Evolutionary conservation across 2,888 invertebrate species (phyloP), one percentile per base, ranked within the genome.

Genomic region (Pollenia angustigena): DNA sequence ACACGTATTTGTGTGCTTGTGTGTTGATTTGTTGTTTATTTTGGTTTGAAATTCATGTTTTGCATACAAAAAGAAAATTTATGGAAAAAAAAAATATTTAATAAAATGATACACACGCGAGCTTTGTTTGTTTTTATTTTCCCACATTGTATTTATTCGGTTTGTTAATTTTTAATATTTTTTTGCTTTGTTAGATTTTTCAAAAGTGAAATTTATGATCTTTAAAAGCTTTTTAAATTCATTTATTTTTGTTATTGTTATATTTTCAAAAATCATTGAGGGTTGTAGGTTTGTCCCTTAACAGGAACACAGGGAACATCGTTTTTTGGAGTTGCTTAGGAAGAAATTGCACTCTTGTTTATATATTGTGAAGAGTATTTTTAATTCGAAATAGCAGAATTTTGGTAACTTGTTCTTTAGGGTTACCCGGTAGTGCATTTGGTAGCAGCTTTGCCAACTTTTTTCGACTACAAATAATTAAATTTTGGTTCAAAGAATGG

Each of bases 21-120:
- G 48, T 9, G 14, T 68, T 7, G 18, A 18, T 18, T 10, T 71
- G 18, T 80, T 72, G 58, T 74, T 69, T 60, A 60, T 72, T 74
- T 82, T 78, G 40, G 42, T 66, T 58, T 46, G 16, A 79, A 82
- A 85, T 82, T 54, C 68, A 78, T 68, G 78, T 56, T 72, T 72
- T 78, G 71, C 66, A 82, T 82, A 79, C 62, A 62, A 74, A 86
- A 56, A 71, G 14, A 64, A 60, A 60, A 50, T 64, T 75, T 50
- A 50, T 16, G 56, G 76, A 79, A 72, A n/a, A 40, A 23, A 23
- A 23, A 23, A 23, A 23, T 23, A 2, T 23, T 23, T 23, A 2
- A 23, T 23, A 23, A 23, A 23, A 23, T 23, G 23, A 23, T 23
- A 23, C 18, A 23, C 18, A 23, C 52, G 42, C 64, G 18, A 78